Base-by-base conservation (phyloP, 1,140 invertebrate genomes). In the Holotrichia oblita region DNA sequence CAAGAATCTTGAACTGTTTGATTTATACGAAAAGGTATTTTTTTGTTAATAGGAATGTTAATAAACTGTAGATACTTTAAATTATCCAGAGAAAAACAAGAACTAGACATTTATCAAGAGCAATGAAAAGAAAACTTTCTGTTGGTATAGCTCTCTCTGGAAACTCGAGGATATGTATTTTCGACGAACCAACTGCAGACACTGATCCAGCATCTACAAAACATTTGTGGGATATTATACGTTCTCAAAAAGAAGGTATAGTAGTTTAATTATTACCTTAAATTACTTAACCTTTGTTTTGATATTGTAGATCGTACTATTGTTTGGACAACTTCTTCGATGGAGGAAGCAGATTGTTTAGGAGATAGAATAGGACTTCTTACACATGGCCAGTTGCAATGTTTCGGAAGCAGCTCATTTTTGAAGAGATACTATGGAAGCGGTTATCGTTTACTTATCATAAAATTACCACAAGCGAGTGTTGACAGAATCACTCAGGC, bases 281-380 rank as follows among this genome's bases (percentile, higher is more conserved):
- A n/a, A n/a, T 55, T 55, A 55, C n/a, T 3, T 55, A 34, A 34
- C 4, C 27, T 4, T 34, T 34, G 27, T 34, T 34, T 34, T 4
- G 27, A 2, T 34, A 34, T 34, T 55, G 14, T 6, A 55, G 48
- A 17, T 55, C 48, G 48, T 17, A 55, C 48, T 55, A 55, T 55
- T 17, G 0, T 55, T 7, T 55, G 14, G 14, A 17, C 48, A 17
- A 99, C 98, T 0, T 98, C 99, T 87, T 98, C 96, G 87, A 99
- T 99, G 97, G 98, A 99, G 87, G 98, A 99, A 89, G 98, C 98
- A 9, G 98, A 99, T 88, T 91, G 95, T 22, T 89, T 99, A 0
- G 97, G 96, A 0, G 97, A 99, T 87, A 90, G 96, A 80, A 96
- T 98, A 80, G 95, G 95, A 3, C 98, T 98, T 76, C 93, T 99